Conservation (phyloP, 2,888 invertebrate species). For the Xylophagus ater region DNA sequence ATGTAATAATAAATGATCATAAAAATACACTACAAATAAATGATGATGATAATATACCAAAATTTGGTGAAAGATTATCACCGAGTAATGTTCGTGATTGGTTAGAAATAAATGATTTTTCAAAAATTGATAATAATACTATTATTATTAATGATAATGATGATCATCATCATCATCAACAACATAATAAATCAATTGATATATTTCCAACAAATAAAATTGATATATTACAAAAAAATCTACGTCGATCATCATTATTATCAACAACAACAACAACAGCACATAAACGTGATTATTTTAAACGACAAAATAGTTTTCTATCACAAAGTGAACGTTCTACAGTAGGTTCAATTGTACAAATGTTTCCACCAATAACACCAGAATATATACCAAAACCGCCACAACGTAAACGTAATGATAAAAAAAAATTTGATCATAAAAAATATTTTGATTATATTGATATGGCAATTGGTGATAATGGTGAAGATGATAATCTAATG, state of each 20-base stretch:
- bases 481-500: slow-evolving; percentile 33
- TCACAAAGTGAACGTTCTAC: slow-evolving; percentile 32
- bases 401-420: slow-evolving; percentile 19
- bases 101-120: slow-evolving; percentile 30
- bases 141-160: neutral
- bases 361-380: slow-evolving; percentile 29
- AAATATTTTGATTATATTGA: slow-evolving; percentile 33
- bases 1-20: slow-evolving; percentile 11
- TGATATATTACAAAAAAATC: neutral
- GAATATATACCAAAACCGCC: slow-evolving; percentile 13
- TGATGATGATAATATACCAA: slow-evolving; percentile 23
- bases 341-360: slow-evolving; percentile 30
- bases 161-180: neutral
- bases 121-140: neutral
- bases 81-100: slow-evolving; percentile 38
- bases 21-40: slow-evolving; percentile 21
- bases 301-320: slow-evolving; percentile 30
- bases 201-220: slow-evolving; percentile 1
- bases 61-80: slow-evolving; percentile 34
- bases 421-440: slow-evolving; percentile 22
- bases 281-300: slow-evolving; percentile 23
- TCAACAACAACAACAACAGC: neutral
- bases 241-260: neutral
- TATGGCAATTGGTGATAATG: slow-evolving; percentile 30
- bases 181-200: neutral